Conservation (phyloP, 2,113 vertebrate species). For the Cervus canadensis region DNA sequence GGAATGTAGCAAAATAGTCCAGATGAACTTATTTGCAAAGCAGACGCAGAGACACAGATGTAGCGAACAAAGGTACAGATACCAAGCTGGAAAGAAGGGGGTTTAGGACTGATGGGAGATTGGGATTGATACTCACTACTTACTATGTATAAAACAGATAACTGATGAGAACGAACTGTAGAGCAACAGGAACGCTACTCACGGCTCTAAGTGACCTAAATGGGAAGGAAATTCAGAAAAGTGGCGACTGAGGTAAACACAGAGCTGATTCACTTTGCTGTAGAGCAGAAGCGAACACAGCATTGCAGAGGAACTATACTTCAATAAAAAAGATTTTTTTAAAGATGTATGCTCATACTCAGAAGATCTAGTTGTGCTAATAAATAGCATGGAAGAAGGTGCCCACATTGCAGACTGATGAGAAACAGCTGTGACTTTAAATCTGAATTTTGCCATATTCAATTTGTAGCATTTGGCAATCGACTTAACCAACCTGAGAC, state of each 20-base stretch:
- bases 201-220: not conserved
- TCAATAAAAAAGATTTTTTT: not conserved
- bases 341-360: not conserved
- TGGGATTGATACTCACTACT: not conserved
- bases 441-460: not conserved
- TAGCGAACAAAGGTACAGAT: not conserved
- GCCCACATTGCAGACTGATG: not conserved
- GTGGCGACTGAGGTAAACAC: not conserved
- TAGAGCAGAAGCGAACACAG: not conserved
- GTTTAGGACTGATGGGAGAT: not conserved
- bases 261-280: not conserved
- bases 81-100: not conserved
- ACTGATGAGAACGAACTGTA: not conserved
- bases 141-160: not conserved
- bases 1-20: not conserved
- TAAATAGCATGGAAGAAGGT: not conserved
- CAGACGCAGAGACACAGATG: not conserved
- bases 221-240: not conserved
- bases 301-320: not conserved
- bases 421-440: conserved; percentile 35
- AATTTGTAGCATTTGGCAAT: not conserved
- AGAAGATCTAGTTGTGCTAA: not conserved
- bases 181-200: not conserved
- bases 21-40: not conserved
- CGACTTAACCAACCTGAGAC: not conserved